A percentile compares a stretch with the other conserved stretches of the same genome.
Evolutionary conservation across 2,888 invertebrate species (phyloP).

Genomic region (Pyrochroa serraticornis): DNA sequence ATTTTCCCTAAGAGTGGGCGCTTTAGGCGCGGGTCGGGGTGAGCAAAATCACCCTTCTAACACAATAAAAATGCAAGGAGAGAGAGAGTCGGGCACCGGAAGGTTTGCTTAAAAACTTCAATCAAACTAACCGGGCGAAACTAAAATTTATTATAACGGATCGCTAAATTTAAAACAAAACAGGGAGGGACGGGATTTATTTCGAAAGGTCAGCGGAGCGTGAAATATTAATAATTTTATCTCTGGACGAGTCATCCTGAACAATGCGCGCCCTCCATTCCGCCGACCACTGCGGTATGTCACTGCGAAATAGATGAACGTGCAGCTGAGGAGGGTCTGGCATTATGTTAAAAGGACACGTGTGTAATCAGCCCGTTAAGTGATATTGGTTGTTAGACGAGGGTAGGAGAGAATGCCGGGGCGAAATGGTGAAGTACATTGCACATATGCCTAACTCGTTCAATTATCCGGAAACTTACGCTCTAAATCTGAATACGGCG

Average conservation of each 20-base stretch:
- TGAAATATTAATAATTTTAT: too few species aligned
- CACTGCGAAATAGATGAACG: slow-evolving; percentile 27
- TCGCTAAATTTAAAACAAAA: too few species aligned
- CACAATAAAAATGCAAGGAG: slow-evolving; percentile 33
- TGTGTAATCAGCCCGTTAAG: slow-evolving; percentile 45
- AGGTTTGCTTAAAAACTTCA: slow-evolving; percentile 31
- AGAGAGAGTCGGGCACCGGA: slow-evolving; percentile 23
- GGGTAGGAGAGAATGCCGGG: slow-evolving; percentile 14
- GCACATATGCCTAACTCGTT: slow-evolving; percentile 16
- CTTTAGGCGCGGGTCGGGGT: slow-evolving; percentile 31
- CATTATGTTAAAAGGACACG: slow-evolving; percentile 41
- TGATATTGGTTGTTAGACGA: slow-evolving; percentile 35
- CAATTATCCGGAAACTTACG: slow-evolving; percentile 4
- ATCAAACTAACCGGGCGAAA: slow-evolving; percentile 16
- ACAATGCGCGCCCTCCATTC: slow-evolving; percentile 9
- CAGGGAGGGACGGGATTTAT: too few species aligned
- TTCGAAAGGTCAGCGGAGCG: too few species aligned
- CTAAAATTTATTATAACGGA: too few species aligned
- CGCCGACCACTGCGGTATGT: slow-evolving; percentile 34
- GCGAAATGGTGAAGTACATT: slow-evolving; percentile 3
- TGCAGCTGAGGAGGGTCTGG: slow-evolving; percentile 25
- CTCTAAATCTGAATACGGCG: neutral
- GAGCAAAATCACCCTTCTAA: slow-evolving; percentile 31
- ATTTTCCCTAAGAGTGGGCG: slow-evolving; percentile 45
- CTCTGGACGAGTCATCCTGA: too few species aligned